These are phyloP conservation scores for Zelostemma sp. DNA, from an alignment of 1,140 invertebrate species.

Conservation along the genomic window DNA sequence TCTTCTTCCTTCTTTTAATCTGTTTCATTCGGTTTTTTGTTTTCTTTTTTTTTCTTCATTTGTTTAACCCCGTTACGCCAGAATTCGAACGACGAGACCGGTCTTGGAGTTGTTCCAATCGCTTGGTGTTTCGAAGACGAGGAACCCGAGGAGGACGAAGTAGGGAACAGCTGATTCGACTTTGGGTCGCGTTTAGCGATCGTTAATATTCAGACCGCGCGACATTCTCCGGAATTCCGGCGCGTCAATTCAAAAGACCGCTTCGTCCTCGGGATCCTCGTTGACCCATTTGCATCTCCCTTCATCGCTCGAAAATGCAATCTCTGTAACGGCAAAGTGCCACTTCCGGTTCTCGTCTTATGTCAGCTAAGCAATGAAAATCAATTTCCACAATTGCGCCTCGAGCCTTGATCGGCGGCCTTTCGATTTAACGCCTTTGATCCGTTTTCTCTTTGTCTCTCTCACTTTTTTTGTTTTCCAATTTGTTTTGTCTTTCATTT, in stretches of 20 bases:
- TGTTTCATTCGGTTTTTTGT: constrained; percentile 22
- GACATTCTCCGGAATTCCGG: constrained; percentile 2
- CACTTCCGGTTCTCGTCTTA: constrained; percentile 16
- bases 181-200: neutral
- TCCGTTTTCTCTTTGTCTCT: constrained; percentile 29
- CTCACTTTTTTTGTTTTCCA: constrained; percentile 52
- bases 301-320: constrained; percentile 42
- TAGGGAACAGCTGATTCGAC: neutral
- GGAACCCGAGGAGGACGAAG: neutral
- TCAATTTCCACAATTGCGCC: constrained; percentile 4
- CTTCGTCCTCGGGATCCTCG: constrained; percentile 27
- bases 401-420: constrained; percentile 18
- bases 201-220: neutral
- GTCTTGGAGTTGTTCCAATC: constrained; percentile 5
- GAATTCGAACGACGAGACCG: too few species aligned
- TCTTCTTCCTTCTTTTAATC: constrained; percentile 45
- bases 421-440: constrained; percentile 15
- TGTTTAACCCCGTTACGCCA: too few species aligned
- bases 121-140: neutral
- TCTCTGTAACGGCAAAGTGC: constrained; percentile 13
- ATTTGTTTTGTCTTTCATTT: constrained; percentile 60
- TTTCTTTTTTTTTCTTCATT: constrained; percentile 34
- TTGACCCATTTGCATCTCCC: constrained; percentile 33
- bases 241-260: neutral
- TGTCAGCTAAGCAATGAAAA: too few species aligned